Evolutionary conservation across 2,797 vertebrate species (phyloP).

Genomic region (Adrianichthys oophorus): DNA sequence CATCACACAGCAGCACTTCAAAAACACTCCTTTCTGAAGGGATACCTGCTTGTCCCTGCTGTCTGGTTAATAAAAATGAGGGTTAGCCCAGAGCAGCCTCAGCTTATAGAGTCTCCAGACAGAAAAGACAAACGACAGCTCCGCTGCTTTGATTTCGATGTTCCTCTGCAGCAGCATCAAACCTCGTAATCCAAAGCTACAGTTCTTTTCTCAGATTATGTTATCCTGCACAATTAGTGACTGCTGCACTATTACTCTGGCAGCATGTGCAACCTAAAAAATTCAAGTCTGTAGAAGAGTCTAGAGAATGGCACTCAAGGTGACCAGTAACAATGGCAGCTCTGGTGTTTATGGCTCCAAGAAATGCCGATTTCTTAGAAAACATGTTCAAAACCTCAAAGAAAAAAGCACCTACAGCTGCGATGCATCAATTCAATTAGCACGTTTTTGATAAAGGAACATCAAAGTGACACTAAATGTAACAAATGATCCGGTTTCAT

Average conservation of each 20-base stretch:
- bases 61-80: constrained; percentile 67
- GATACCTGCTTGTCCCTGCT: constrained; percentile 30
- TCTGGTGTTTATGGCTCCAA: constrained; percentile 66
- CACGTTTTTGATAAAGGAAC: constrained; percentile 41
- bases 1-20: no score
- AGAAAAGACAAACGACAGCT: constrained; percentile 26
- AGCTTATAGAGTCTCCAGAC: constrained; percentile 49
- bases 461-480: constrained; percentile 42
- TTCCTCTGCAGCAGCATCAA: constrained; percentile 30
- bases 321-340: constrained; percentile 71
- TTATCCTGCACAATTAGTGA: constrained; percentile 61
- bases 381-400: constrained; percentile 30
- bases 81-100: constrained; percentile 41
- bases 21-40: no score
- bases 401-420: constrained; percentile 44
- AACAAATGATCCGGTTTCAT: constrained; percentile 44
- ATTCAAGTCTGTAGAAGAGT: constrained; percentile 70
- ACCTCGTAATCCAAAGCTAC: constrained; percentile 53
- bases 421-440: constrained; percentile 32
- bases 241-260: constrained; percentile 35
- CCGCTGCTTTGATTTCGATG: constrained; percentile 43
- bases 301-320: constrained; percentile 62
- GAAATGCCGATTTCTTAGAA: constrained; percentile 63
- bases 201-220: constrained; percentile 63
- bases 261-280: constrained; percentile 70